A percentile compares a stretch with the other conserved stretches of the same genome.
phyloP scores from a whole-genome alignment of 2,888 invertebrate genomes.

The Hyles lineata region DNA sequence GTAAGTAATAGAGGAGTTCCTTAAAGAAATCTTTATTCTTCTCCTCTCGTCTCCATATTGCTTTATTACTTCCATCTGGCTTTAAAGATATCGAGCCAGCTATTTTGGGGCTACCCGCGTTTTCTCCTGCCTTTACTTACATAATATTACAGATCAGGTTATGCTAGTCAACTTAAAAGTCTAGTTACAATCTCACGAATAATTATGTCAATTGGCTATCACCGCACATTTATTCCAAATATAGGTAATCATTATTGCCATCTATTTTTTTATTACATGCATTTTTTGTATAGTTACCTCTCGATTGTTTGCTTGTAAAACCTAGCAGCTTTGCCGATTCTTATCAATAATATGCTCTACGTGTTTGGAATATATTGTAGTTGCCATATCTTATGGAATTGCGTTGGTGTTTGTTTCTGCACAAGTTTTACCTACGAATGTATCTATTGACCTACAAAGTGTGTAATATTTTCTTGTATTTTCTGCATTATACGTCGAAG shows the following conservation, averaged over 20 bases:
- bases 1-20: no score
- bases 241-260: background rate
- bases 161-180: background rate
- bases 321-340: conserved; percentile 2
- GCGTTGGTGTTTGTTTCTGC: background rate
- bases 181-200: background rate
- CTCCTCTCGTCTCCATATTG: no score
- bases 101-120: no score
- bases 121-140: no score
- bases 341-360: conserved; percentile 20
- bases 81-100: no score
- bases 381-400: background rate
- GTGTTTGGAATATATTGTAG: background rate
- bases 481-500: no score
- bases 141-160: no score
- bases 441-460: background rate
- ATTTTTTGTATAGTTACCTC: conserved; percentile 1
- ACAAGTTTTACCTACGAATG: background rate
- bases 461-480: no score
- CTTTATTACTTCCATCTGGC: no score
- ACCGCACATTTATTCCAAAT: background rate
- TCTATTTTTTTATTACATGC: conserved; percentile 1
- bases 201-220: background rate
- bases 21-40: no score
- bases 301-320: background rate